Base-by-base conservation (phyloP, 2,888 invertebrate genomes). In the Diaperis boleti region DNA sequence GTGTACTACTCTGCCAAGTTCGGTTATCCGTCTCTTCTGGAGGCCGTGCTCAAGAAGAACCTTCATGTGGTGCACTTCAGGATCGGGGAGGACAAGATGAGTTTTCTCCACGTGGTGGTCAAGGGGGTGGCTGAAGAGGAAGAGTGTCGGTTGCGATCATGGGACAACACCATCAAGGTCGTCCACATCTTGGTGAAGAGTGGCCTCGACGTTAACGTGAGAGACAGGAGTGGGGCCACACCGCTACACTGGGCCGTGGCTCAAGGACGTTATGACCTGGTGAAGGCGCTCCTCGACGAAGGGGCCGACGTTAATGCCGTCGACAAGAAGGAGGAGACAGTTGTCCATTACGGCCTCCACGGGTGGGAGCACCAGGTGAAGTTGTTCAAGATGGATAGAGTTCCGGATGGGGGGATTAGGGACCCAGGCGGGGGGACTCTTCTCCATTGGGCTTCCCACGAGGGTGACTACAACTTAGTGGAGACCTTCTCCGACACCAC, bases 291-390 rank as follows among this genome's bases (percentile, higher is more conserved):
- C n/a, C 26, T 52, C 3, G 37, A 52, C 20, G 13, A 37, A 4
- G 31, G 29, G 1, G 37, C 37, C 1, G 52, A 52, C 7, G 52
- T 52, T n/a, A 52, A 52, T 13, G 47, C 47, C n/a, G 13, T 14
- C 3, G 11, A 11, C 2, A 17, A 47, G 14, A 47, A 47, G 3
- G 31, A 13, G 2, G 47, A 47, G 8, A 47, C 47, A 14, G 22
- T 42, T 3, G 3, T 20, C 6, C 20, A 42, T 22, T 20, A 22
- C 22, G 20, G 10, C 11, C 42, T 42, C 20, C 42, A 20, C n/a
- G 11, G 11, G 14, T 42, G 42, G 42, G 15, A 42, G 6, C 18
- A 18, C 8, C 42, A 42, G 22, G 8, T 10, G 3, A 42, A 42
- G 7, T 3, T 42, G 2, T 42, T 42, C 10, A 20, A 11, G 7